Evolutionary conservation across 2,113 vertebrate species (phyloP).

Genomic region (pig (Sus scrofa)): T2T-Sscrofa CM000820.6:71925501-71926000

Average conservation of each 20-base stretch:
- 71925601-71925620: conserved; percentile 11
- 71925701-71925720: neutral
- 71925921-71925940: too few species aligned
- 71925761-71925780: neutral
- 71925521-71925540: neutral
- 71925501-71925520: conserved; percentile 45
- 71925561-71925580: neutral
- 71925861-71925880: neutral
- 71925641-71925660: neutral
- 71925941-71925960: too few species aligned
- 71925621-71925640: conserved; percentile 14
- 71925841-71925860: neutral
- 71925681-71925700: neutral
- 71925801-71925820: neutral
- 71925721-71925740: neutral
- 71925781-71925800: conserved; percentile 13
- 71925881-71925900: conserved; percentile 15
- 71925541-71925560: neutral
- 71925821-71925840: neutral
- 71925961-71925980: too few species aligned
- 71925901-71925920: too few species aligned
- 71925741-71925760: neutral
- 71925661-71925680: neutral
- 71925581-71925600: conserved; percentile 21
- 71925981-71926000: too few species aligned